A percentile compares a stretch with the other conserved stretches of the same genome.
These are phyloP conservation scores for Eupristina koningsbergeri DNA, from an alignment of 1,140 invertebrate genomes.

Conservation along the genomic window DNA sequence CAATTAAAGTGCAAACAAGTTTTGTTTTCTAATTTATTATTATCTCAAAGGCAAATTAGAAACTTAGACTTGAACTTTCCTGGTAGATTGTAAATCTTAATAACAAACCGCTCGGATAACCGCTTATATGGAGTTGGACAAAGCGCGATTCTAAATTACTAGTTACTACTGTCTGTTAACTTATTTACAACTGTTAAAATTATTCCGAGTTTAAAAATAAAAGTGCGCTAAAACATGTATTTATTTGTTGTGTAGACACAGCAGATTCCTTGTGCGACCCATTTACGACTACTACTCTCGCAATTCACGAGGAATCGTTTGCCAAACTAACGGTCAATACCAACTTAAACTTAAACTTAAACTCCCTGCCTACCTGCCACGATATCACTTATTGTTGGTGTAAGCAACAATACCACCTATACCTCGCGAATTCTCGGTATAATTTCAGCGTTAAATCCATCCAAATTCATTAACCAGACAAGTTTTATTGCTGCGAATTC, in stretches of 20 bases:
- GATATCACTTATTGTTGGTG: background rate
- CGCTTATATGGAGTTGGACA: background rate
- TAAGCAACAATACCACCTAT: background rate
- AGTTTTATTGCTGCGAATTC: background rate
- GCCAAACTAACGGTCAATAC: conserved; percentile 26
- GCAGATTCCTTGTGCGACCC: background rate
- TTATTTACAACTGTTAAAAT: background rate
- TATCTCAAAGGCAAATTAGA: no score
- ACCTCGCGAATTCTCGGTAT: background rate
- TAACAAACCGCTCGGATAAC: background rate
- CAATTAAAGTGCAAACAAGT: no score
- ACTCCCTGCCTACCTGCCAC: background rate
- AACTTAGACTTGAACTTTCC: no score
- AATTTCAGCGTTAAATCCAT: background rate
- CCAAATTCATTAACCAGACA: background rate
- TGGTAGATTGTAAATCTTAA: no score
- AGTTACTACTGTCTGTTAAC: background rate
- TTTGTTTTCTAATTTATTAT: no score
- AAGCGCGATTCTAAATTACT: background rate
- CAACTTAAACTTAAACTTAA: no score
- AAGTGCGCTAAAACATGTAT: background rate
- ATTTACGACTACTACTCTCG: conserved; percentile 17
- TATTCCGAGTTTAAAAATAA: background rate
- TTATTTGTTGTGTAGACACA: background rate
- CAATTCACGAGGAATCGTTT: conserved; percentile 11